phyloP scores from a whole-genome alignment of 1,140 invertebrate genomes.

The Calephelis nemesis region DNA sequence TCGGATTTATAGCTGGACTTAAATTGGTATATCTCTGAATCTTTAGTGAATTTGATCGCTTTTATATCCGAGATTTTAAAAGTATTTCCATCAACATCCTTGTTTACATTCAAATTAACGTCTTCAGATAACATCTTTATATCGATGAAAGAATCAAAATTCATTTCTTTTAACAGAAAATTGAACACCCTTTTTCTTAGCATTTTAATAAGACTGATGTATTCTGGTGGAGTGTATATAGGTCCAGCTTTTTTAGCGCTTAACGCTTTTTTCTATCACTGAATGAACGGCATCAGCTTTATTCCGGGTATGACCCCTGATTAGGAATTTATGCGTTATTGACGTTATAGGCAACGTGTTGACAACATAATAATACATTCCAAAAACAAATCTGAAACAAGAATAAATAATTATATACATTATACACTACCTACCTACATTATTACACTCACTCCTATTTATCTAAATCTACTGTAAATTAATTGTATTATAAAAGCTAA shows the following conservation, averaged over 20 bases:
- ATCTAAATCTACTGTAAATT: too few species aligned
- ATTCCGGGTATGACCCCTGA: constrained; percentile 5
- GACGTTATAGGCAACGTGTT: constrained; percentile 2
- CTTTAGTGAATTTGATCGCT: constrained; percentile 15
- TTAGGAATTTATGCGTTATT: constrained; percentile 1
- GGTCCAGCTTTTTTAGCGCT: constrained; percentile 5
- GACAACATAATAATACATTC: constrained; percentile 13
- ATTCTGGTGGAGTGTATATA: constrained; percentile 2
- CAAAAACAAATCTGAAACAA: not conserved
- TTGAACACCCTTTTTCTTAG: constrained; percentile 5
- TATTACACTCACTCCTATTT: too few species aligned
- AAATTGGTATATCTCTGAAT: constrained; percentile 3
- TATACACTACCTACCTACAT: too few species aligned
- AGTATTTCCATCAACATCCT: constrained; percentile 6
- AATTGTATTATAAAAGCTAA: too few species aligned
- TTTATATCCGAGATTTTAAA: constrained; percentile 7
- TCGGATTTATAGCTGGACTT: not conserved
- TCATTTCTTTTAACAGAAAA: constrained; percentile 15
- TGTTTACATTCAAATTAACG: constrained; percentile 16
- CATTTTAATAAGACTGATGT: constrained; percentile 14
- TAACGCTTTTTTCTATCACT: constrained; percentile 3
- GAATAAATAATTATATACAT: too few species aligned
- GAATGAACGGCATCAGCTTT: constrained; percentile 3
- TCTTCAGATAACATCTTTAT: constrained; percentile 18
- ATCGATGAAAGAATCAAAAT: constrained; percentile 15